Conservation (phyloP, 2,113 vertebrate genomes). For the Syngnathus typhle region DNA sequence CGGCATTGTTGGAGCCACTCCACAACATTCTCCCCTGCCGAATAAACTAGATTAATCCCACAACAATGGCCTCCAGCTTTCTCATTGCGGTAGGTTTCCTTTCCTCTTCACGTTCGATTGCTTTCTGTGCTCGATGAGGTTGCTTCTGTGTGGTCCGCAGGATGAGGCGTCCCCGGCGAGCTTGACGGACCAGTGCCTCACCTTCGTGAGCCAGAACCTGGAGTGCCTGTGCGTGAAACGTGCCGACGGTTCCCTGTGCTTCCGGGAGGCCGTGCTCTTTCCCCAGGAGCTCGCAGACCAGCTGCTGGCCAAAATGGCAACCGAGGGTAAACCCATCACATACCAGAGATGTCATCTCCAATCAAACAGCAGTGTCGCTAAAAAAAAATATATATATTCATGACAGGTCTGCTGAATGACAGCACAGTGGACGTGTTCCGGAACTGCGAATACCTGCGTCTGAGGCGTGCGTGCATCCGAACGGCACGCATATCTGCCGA, state of each 20-base stretch:
- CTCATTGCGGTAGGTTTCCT: constrained; percentile 48
- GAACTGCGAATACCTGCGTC: constrained; percentile 81
- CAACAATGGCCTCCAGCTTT: constrained; percentile 50
- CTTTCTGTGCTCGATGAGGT: neutral
- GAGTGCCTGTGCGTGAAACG: constrained; percentile 88
- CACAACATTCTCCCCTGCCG: neutral
- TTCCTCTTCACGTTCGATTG: neutral
- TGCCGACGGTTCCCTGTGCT: constrained; percentile 85
- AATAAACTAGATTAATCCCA: constrained; percentile 18
- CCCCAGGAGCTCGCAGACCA: constrained; percentile 96
- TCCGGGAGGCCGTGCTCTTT: constrained; percentile 91
- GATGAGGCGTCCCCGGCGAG: constrained; percentile 88
- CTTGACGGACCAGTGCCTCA: constrained; percentile 89
- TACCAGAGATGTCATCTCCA: neutral
- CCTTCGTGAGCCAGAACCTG: constrained; percentile 85
- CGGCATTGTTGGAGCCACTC: neutral
- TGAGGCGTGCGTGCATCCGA: constrained; percentile 90
- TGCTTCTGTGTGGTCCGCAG: constrained; percentile 57
- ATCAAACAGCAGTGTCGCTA: neutral
- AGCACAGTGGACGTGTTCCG: constrained; percentile 93
- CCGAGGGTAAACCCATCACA: constrained; percentile 74
- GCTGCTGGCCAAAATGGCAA: constrained; percentile 90
- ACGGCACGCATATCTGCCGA: constrained; percentile 94
- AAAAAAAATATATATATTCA: neutral
- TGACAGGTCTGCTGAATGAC: constrained; percentile 88